These are phyloP conservation scores for human (Homo sapiens) DNA, from an alignment of 2,113 vertebrate genomes.

Conservation along the genomic window DNA sequence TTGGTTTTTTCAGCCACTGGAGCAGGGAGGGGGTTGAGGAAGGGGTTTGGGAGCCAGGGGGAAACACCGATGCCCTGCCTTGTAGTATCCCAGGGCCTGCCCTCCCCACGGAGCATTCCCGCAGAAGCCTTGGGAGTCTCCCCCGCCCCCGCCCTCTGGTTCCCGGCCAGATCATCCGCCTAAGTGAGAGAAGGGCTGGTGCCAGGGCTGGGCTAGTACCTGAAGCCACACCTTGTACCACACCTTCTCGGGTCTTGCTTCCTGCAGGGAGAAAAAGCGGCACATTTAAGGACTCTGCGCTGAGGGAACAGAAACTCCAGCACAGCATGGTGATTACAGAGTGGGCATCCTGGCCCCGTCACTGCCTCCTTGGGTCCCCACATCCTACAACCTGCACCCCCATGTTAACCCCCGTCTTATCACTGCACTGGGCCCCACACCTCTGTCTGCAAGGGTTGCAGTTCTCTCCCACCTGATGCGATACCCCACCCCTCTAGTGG, in stretches of 20 bases:
- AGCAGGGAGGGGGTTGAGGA: neutral
- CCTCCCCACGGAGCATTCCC: constrained; percentile 39
- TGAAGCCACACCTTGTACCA: constrained; percentile 92
- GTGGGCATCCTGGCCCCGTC: neutral
- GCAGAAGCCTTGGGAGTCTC: neutral
- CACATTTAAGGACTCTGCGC: neutral
- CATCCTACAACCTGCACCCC: too few species aligned
- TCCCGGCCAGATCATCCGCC: neutral
- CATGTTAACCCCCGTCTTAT: neutral
- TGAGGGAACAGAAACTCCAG: neutral
- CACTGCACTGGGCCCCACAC: neutral
- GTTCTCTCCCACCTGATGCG: too few species aligned
- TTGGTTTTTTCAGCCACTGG: constrained; percentile 98
- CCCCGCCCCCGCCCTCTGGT: neutral
- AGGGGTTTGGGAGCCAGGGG: neutral
- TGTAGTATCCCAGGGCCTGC: neutral
- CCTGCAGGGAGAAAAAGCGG: constrained; percentile 84
- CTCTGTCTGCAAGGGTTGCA: neutral
- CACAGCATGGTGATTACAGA: too few species aligned
- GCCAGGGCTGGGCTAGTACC: constrained; percentile 83
- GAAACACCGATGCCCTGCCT: neutral
- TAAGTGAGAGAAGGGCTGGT: rapidly evolving
- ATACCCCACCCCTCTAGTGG: neutral
- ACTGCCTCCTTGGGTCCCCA: neutral
- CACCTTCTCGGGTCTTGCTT: constrained; percentile 95